Evolutionary conservation across 2,113 vertebrate genomes (phyloP), one percentile per base, ranked within the genome.

Genomic region (Meleagris gallopavo): DNA sequence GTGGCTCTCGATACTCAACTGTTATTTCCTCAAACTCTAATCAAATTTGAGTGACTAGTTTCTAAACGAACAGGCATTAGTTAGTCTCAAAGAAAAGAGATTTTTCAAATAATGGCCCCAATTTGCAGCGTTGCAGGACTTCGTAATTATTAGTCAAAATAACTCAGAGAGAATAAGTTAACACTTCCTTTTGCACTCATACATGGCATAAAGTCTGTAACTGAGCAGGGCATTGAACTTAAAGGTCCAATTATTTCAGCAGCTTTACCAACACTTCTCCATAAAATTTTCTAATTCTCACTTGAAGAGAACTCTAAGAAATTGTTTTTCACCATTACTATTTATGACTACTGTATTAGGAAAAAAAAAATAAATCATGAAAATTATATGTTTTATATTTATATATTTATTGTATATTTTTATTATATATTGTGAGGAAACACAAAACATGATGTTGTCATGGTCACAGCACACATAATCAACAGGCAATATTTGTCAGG

Each of bases 61-160:
- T 29, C 6, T 10, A 46, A 69, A 36, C 21, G 38, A 14, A 38
- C 25, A 36, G 16, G 7, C 11, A 38, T 12, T 32, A 62, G 25
- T 61, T 48, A 75, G 13, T 48, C 12, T 38, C 12, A 40, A 36
- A 29, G 54, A 79, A 70, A 15, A 50, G 2, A 22, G 5, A 9
- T 52, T 87, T 66, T 41, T 74, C 38, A 65, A 13, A 22, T 10
- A 61, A 19, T 0, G 0, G 5, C 30, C 8, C 11, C 6, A 22
- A 4, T 61, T 65, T 75, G 4, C 18, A 20, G 5, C 54, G 7
- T 18, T 54, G 25, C 19, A 27, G 9, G 22, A n/a, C 2, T 9
- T 54, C 19, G 16, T 43, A 11, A 43, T 71, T 76, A 50, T 66
- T 55, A 41, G 60, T 36, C 4, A 32, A 27, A 79, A 61, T 32